These are phyloP conservation scores for Thereva nobilitata DNA, from an alignment of 2,888 invertebrate genomes.

Conservation along the genomic window DNA sequence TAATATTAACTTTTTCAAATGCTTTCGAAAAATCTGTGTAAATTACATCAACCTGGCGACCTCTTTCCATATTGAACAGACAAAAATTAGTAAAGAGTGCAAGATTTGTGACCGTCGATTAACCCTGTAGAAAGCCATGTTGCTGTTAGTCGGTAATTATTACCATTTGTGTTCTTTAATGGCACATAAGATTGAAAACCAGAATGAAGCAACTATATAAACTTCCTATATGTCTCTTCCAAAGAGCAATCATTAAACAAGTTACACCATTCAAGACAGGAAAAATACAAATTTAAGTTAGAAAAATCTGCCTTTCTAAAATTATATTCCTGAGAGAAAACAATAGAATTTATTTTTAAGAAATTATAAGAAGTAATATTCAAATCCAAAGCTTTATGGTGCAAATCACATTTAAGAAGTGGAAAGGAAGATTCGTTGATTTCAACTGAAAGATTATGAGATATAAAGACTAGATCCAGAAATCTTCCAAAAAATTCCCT, in stretches of 20 bases:
- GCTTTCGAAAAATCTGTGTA: too few relatives aligned
- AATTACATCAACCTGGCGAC: too few relatives aligned
- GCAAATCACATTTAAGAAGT: not conserved
- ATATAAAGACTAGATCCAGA: not conserved
- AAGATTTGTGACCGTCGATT: too few relatives aligned
- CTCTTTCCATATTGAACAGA: too few relatives aligned
- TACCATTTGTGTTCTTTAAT: conserved; percentile 3
- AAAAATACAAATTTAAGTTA: not conserved
- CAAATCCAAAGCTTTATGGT: conserved; percentile 1
- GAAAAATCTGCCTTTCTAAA: not conserved
- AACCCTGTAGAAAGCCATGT: too few relatives aligned
- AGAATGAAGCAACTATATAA: not conserved
- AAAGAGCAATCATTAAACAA: not conserved
- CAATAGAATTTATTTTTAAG: too few relatives aligned
- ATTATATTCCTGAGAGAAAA: not conserved
- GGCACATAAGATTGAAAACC: conserved; percentile 3
- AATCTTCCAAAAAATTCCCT: not conserved
- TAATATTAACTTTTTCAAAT: too few relatives aligned
- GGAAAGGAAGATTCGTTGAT: not conserved
- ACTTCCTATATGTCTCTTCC: conserved; percentile 5
- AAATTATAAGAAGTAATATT: not conserved
- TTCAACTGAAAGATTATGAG: not conserved
- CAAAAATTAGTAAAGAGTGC: too few relatives aligned
- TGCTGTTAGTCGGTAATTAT: not conserved
- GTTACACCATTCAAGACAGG: not conserved